phyloP scores from a whole-genome alignment of 2,888 invertebrate genomes.

The Actias luna region DNA sequence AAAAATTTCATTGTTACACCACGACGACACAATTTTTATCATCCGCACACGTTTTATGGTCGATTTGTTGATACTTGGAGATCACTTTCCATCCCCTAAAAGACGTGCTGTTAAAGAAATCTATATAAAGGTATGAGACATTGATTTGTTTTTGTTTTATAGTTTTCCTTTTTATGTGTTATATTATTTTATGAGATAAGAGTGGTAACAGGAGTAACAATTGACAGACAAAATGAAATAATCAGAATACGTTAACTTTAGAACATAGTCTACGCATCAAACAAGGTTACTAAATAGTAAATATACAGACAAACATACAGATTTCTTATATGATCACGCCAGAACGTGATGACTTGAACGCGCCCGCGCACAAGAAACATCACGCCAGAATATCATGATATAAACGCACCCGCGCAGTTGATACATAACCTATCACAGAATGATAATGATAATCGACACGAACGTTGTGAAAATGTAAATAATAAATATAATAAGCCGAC shows the following conservation, averaged over 20 bases:
- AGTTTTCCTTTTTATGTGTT: not conserved
- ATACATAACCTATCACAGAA: too few species aligned
- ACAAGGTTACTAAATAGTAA: not conserved
- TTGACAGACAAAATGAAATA: too few species aligned
- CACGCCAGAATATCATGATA: too few species aligned
- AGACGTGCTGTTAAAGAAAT: not conserved
- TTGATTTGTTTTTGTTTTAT: not conserved
- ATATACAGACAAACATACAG: not conserved
- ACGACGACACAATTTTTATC: slow-evolving; percentile 22
- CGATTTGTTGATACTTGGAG: slow-evolving; percentile 22
- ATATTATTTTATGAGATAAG: too few species aligned
- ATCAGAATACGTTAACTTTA: not conserved
- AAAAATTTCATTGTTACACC: slow-evolving; percentile 18
- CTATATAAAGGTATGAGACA: not conserved
- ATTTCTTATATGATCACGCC: too few species aligned
- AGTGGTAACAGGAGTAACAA: too few species aligned
- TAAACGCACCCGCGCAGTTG: too few species aligned
- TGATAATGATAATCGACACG: too few species aligned
- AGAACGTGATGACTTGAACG: too few species aligned
- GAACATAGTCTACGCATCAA: not conserved
- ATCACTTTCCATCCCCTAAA: not conserved
- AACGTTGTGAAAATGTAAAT: too few species aligned
- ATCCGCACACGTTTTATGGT: slow-evolving; percentile 19
- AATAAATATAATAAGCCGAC: too few species aligned
- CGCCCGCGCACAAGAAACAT: too few species aligned